phyloP scores from a whole-genome alignment of 2,888 invertebrate genomes.

The Tillus elongatus region DNA sequence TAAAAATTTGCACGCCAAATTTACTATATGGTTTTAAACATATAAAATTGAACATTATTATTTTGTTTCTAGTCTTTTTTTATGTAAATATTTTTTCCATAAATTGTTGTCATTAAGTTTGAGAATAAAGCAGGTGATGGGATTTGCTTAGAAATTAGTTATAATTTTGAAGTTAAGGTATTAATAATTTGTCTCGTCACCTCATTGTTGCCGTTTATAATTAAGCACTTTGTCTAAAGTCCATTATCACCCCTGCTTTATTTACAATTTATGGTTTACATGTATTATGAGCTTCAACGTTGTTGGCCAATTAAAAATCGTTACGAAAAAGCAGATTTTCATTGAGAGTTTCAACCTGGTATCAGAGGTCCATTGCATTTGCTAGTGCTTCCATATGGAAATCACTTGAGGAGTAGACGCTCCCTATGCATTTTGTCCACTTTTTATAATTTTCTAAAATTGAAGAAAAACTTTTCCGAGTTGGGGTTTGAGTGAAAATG shows the following conservation, averaged over 20 bases:
- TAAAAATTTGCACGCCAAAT: constrained; percentile 26
- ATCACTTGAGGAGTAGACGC: too few relatives aligned
- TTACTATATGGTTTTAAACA: constrained; percentile 22
- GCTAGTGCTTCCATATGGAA: too few relatives aligned
- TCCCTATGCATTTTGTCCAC: too few relatives aligned
- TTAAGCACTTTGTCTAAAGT: constrained; percentile 29
- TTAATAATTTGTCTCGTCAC: constrained; percentile 29
- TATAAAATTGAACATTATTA: constrained; percentile 17
- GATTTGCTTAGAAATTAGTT: constrained; percentile 30
- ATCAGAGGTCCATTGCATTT: too few relatives aligned
- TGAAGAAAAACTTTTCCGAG: too few relatives aligned
- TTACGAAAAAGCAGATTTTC: too few relatives aligned
- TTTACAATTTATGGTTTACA: too few relatives aligned
- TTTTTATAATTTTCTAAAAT: too few relatives aligned
- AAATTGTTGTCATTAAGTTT: constrained; percentile 28
- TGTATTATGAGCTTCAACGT: too few relatives aligned
- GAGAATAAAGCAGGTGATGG: constrained; percentile 34
- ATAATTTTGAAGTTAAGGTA: constrained; percentile 26
- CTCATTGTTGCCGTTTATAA: constrained; percentile 24
- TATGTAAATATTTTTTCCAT: constrained; percentile 27
- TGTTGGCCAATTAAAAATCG: too few relatives aligned
- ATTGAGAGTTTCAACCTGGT: too few relatives aligned
- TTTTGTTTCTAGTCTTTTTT: constrained; percentile 32
- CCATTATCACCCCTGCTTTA: constrained; percentile 34
- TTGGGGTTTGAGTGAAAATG: too few relatives aligned